phyloP scores from a whole-genome alignment of 2,797 vertebrate species.

The Tinamus major region DNA sequence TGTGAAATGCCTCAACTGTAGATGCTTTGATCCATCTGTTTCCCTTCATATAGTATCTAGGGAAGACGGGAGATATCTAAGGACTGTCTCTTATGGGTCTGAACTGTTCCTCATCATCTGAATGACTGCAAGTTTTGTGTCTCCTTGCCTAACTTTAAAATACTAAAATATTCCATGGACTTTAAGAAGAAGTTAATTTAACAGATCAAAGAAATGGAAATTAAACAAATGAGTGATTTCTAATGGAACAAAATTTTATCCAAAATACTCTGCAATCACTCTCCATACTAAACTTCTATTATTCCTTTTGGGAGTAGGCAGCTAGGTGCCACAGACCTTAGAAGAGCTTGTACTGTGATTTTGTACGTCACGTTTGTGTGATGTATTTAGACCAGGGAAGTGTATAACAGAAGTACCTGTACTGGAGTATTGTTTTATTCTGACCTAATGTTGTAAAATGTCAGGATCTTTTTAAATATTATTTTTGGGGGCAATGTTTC shows the following conservation, averaged over 20 bases:
- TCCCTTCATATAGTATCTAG: background rate
- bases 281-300: background rate
- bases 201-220: background rate
- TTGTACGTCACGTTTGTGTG: background rate
- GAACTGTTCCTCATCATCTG: background rate
- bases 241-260: background rate
- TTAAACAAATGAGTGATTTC: background rate
- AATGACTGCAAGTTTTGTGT: background rate
- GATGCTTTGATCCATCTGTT: background rate
- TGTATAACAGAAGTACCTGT: background rate
- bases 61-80: background rate
- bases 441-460: background rate
- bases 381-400: background rate
- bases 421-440: background rate
- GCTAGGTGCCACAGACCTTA: background rate
- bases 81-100: background rate
- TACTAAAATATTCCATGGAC: background rate
- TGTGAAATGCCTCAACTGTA: fast-evolving
- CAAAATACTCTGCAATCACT: background rate
- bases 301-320: background rate
- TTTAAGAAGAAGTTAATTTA: background rate
- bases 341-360: background rate
- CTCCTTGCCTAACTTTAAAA: background rate
- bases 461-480: background rate
- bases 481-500: background rate